Evolutionary conservation across 2,797 vertebrate genomes (phyloP).

Genomic region (Alectoris magna): DNA sequence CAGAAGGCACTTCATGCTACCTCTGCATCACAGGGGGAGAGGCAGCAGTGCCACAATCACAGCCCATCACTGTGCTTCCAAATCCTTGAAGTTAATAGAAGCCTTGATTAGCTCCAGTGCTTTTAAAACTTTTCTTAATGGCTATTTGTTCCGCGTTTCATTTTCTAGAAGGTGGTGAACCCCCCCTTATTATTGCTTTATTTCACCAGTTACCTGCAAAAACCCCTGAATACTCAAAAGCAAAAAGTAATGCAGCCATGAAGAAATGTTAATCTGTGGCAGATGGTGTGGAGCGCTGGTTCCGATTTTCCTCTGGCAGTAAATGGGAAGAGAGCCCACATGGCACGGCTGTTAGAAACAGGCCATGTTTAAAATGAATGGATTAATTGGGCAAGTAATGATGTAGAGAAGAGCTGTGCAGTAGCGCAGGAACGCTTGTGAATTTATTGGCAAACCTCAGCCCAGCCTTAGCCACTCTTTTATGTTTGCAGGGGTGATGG

Average conservation of each 20-base stretch:
- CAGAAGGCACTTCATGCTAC: not conserved
- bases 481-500: conserved; percentile 91
- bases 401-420: conserved; percentile 30
- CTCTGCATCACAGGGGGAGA: not conserved
- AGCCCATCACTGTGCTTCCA: not conserved
- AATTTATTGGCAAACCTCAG: conserved; percentile 19
- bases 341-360: conserved; percentile 41
- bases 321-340: conserved; percentile 44
- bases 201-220: not conserved
- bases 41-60: not conserved
- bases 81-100: conserved; percentile 45
- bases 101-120: conserved; percentile 5
- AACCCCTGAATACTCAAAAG: not conserved
- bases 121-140: conserved; percentile 7
- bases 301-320: conserved; percentile 55
- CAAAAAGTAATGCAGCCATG: not conserved
- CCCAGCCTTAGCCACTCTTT: conserved; percentile 46
- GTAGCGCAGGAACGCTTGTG: conserved; percentile 3
- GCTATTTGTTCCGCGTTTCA: not conserved
- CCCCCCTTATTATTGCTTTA: not conserved
- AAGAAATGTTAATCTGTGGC: conserved; percentile 49
- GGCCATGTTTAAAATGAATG: conserved; percentile 57
- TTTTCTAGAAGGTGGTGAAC: conserved; percentile 28
- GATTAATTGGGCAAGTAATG: conserved; percentile 67
- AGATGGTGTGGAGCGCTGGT: conserved; percentile 46